Conservation (phyloP, 2,888 invertebrate species). For the Merodon equestris region DNA sequence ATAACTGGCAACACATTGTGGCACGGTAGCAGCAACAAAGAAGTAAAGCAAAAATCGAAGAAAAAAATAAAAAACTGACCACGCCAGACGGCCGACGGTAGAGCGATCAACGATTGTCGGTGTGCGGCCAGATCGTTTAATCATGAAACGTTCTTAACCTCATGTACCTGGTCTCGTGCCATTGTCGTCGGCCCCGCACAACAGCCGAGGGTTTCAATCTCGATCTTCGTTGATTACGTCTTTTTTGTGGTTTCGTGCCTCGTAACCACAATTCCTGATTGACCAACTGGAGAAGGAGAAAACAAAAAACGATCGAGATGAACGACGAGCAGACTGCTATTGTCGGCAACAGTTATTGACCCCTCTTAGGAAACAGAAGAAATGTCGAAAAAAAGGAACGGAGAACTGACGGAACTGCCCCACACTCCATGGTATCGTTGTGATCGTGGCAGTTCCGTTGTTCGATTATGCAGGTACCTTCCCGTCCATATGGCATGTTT, state of each 20-base stretch:
- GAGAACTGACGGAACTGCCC: conserved; percentile 47
- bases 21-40: conserved; percentile 40
- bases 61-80: conserved; percentile 20
- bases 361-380: conserved; percentile 19
- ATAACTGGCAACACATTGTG: conserved; percentile 37
- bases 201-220: conserved; percentile 6
- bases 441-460: conserved; percentile 42
- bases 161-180: conserved; percentile 58
- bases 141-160: conserved; percentile 39
- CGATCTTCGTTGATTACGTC: conserved; percentile 17
- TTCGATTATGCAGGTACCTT: conserved; percentile 46
- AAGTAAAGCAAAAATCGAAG: conserved; percentile 13
- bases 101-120: not conserved
- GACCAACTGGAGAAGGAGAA: conserved; percentile 41
- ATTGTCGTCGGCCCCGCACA: conserved; percentile 17
- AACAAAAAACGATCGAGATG: too few relatives aligned
- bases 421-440: conserved; percentile 13
- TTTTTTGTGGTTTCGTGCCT: conserved; percentile 3
- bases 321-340: conserved; percentile 35
- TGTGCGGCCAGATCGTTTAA: conserved; percentile 64
- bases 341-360: conserved; percentile 66
- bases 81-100: conserved; percentile 42
- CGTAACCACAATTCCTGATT: conserved; percentile 44
- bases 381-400: not conserved
- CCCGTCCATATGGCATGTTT: conserved; percentile 61